These are phyloP conservation scores for Melanerpes aurifrons DNA, from an alignment of 2,113 vertebrate genomes.

Conservation along the genomic window DNA sequence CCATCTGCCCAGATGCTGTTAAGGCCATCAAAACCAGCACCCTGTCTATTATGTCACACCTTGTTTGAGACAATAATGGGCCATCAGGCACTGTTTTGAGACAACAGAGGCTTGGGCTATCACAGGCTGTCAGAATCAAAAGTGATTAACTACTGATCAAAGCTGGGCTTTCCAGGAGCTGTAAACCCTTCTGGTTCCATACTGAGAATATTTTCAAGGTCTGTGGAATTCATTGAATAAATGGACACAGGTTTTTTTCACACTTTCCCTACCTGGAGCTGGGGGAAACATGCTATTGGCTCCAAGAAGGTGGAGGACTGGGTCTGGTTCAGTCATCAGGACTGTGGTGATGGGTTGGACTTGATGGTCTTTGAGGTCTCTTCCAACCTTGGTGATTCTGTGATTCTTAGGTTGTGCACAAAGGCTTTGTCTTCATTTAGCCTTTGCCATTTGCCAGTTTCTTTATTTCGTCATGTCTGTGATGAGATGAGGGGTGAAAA, in stretches of 20 bases:
- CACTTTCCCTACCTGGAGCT: neutral
- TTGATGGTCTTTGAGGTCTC: too few relatives aligned
- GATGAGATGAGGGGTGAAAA: rapidly evolving
- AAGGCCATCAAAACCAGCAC: too few relatives aligned
- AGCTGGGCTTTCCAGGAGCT: neutral
- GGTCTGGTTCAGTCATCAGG: neutral
- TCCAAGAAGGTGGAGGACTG: rapidly evolving
- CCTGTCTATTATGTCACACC: too few relatives aligned
- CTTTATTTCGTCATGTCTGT: neutral
- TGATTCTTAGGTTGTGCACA: neutral
- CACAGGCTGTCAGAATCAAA: neutral
- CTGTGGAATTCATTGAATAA: neutral
- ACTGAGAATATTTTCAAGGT: neutral
- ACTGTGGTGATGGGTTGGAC: too few relatives aligned
- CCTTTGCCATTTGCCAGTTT: neutral
- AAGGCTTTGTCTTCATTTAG: neutral
- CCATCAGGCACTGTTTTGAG: too few relatives aligned
- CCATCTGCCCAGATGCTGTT: too few relatives aligned
- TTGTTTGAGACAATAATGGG: too few relatives aligned
- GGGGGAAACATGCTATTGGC: rapidly evolving
- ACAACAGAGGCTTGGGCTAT: too few relatives aligned
- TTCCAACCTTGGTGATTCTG: too few relatives aligned
- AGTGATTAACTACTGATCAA: neutral
- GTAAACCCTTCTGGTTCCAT: neutral
- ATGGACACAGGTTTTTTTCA: neutral